Base-by-base conservation (phyloP, 2,888 invertebrate species). In the Netelia virgata region DNA sequence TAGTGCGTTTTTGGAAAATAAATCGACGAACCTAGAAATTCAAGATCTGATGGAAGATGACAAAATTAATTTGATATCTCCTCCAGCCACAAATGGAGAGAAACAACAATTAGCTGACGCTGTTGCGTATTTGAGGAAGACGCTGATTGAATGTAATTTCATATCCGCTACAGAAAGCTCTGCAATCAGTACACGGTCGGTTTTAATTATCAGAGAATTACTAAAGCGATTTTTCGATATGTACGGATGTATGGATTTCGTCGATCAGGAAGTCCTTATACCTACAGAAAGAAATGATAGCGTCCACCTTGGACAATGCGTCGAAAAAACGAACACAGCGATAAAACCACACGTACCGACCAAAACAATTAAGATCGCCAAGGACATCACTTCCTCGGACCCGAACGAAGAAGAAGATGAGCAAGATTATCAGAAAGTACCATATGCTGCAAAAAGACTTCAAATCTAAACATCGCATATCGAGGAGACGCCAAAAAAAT, bases 401-500 rank as follows among this genome's bases (percentile, higher is more conserved):
- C 20, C 57, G n/a, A 57, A 10, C 11, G 59, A 59, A 6, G 59
- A 59, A 59, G 59, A 59, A 57, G 57, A 57, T 9, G 55, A 16
- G 18, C 57, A 57, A 10, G 23, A 20, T 3, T 23, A 14, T 11
- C 10, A 59, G 1, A 59, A 23, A 14, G 23, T 59, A 23, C 23
- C 59, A 10, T 23, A 23, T 59, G 20, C 59, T 23, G 9, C 59
- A 11, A 59, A 59, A 59, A 20, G 11, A 1, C 59, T 59, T 59
- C 59, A 59, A 59, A 59, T 18, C n/a, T 1, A 59, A 23, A 59
- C 11, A 59, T 14, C 23, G 23, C 10, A 59, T 59, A 59, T 59
- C 59, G 1, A 1, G 1, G 55, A 55, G 16, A 55, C 1, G 14
- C 18, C 55, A 16, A 16, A 1, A 2, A 18, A 55, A 55, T 55